Conservation (phyloP, 2,888 invertebrate genomes). For the Apamea monoglypha region DNA sequence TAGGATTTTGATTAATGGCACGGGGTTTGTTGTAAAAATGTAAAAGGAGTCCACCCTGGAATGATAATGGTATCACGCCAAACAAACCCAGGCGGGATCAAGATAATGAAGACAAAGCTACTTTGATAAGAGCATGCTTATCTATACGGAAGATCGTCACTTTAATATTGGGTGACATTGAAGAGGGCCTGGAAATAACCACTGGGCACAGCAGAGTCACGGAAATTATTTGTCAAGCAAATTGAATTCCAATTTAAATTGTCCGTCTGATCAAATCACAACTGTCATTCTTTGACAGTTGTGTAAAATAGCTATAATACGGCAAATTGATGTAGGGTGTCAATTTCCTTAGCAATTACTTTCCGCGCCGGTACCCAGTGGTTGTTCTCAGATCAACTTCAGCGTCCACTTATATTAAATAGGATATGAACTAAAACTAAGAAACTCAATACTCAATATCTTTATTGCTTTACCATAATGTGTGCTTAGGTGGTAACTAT, state of each 20-base stretch:
- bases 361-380: not conserved
- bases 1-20: constrained; percentile 11
- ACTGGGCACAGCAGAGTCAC: not conserved
- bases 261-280: not conserved
- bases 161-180: not conserved
- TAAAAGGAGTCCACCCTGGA: not conserved
- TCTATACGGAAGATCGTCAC: not conserved
- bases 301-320: not conserved
- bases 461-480: no score
- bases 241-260: not conserved
- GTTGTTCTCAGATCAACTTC: not conserved
- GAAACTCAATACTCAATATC: no score
- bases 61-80: not conserved
- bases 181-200: not conserved
- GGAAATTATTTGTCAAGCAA: not conserved
- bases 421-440: not conserved
- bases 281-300: not conserved
- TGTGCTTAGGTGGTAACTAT: no score
- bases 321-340: not conserved
- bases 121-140: not conserved
- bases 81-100: not conserved
- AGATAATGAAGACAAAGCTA: not conserved
- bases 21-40: not conserved
- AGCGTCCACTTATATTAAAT: not conserved
- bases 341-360: not conserved